Evolutionary conservation across 2,113 vertebrate genomes (phyloP).

Genomic region (Gymnarchus niloticus): DNA sequence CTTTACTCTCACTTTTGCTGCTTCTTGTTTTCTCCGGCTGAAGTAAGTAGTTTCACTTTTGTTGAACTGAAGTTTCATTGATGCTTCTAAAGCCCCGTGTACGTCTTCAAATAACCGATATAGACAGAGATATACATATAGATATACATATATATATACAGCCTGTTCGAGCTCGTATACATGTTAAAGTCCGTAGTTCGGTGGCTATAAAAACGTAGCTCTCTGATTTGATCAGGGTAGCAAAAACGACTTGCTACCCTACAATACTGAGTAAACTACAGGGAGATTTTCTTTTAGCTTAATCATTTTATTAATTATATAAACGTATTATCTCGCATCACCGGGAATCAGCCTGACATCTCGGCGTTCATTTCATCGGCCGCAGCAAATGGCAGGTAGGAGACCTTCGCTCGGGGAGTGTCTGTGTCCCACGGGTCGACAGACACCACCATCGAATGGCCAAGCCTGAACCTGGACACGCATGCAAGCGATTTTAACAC

Average conservation of each 20-base stretch:
- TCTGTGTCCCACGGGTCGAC: background rate
- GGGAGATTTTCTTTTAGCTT: background rate
- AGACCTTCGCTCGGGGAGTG: background rate
- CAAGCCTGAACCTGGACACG: no score
- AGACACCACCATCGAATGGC: background rate
- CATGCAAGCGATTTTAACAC: no score
- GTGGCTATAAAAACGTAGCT: background rate
- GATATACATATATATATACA: no score
- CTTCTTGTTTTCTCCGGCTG: background rate
- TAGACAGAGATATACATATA: background rate
- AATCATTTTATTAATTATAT: background rate
- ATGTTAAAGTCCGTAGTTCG: no score
- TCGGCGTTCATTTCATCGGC: no score
- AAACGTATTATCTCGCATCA: background rate
- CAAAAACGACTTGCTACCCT: background rate
- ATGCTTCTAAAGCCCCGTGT: background rate
- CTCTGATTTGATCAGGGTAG: background rate
- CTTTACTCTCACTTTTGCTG: background rate
- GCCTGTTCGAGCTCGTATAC: no score
- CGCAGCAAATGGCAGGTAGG: background rate
- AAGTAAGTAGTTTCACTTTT: constrained; percentile 1
- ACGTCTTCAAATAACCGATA: background rate
- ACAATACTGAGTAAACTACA: background rate
- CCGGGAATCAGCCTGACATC: background rate
- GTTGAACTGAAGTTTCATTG: background rate